These are phyloP conservation scores for Vidua chalybeata DNA, from an alignment of 2,113 vertebrate species.

Conservation along the genomic window DNA sequence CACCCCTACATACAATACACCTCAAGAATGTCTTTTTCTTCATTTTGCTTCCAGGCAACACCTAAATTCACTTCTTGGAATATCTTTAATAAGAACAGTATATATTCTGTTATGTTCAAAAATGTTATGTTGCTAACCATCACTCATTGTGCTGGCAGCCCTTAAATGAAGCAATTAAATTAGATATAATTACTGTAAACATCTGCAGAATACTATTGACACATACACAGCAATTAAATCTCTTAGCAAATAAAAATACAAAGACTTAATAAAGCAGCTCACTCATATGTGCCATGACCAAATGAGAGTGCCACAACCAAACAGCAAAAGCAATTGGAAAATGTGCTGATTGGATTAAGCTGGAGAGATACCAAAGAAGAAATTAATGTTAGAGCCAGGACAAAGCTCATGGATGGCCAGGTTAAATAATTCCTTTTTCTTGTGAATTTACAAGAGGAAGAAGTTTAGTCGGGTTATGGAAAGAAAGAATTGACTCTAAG, in stretches of 20 bases:
- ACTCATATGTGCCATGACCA: neutral
- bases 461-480: neutral
- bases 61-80: neutral
- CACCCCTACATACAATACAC: neutral
- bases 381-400: neutral
- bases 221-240: constrained; percentile 32
- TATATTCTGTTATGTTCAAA: neutral
- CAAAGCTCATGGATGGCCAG: neutral
- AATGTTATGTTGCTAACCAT: neutral
- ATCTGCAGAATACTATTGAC: constrained; percentile 42
- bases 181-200: constrained; percentile 14
- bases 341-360: neutral
- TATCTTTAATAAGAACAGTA: neutral
- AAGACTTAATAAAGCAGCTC: neutral
- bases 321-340: neutral
- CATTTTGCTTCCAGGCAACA: neutral
- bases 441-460: neutral
- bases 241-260: constrained; percentile 8
- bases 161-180: constrained; percentile 36
- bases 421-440: neutral
- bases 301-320: neutral
- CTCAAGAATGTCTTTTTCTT: neutral
- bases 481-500: neutral
- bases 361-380: neutral
- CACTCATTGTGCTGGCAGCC: neutral